Percentiles rank a stretch among this genome's conserved stretches.
These are phyloP conservation scores for Poeciliopsis prolifica DNA, from an alignment of 2,113 vertebrate species.

Conservation along the genomic window DNA sequence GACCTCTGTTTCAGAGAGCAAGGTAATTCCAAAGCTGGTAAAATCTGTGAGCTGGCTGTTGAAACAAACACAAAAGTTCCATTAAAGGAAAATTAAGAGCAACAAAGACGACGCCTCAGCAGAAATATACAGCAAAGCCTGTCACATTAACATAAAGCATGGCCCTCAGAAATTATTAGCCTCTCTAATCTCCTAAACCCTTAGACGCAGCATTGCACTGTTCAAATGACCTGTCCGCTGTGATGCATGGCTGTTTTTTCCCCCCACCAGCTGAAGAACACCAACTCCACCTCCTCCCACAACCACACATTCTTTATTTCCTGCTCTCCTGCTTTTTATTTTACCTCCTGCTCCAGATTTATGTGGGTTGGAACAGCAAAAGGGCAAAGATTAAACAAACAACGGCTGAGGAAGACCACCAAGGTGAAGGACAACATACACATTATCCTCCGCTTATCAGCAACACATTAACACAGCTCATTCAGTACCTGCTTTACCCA, in stretches of 20 bases:
- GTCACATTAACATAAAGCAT: constrained; percentile 59
- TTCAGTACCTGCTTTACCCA: neutral
- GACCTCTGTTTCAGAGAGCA: constrained; percentile 33
- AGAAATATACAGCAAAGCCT: constrained; percentile 41
- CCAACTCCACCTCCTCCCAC: constrained; percentile 6
- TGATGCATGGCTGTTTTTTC: constrained; percentile 48
- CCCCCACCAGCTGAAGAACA: constrained; percentile 15
- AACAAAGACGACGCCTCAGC: constrained; percentile 45
- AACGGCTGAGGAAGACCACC: constrained; percentile 6
- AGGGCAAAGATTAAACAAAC: constrained; percentile 41
- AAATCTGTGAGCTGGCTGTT: constrained; percentile 37
- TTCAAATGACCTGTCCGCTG: constrained; percentile 46
- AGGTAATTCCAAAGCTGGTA: constrained; percentile 24
- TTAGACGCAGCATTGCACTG: constrained; percentile 48
- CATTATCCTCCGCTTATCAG: constrained; percentile 46
- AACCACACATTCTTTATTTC: constrained; percentile 18
- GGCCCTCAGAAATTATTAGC: constrained; percentile 42
- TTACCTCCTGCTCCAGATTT: constrained; percentile 22
- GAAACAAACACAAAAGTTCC: constrained; percentile 53
- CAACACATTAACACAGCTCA: constrained; percentile 11
- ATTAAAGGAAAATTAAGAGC: constrained; percentile 56
- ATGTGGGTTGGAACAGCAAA: constrained; percentile 19
- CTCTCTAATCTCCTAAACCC: constrained; percentile 52
- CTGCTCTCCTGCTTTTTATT: constrained; percentile 22
- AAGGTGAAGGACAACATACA: constrained; percentile 47